Base-by-base conservation (phyloP, 2,113 vertebrate species). In the Nycticorax nycticorax region DNA sequence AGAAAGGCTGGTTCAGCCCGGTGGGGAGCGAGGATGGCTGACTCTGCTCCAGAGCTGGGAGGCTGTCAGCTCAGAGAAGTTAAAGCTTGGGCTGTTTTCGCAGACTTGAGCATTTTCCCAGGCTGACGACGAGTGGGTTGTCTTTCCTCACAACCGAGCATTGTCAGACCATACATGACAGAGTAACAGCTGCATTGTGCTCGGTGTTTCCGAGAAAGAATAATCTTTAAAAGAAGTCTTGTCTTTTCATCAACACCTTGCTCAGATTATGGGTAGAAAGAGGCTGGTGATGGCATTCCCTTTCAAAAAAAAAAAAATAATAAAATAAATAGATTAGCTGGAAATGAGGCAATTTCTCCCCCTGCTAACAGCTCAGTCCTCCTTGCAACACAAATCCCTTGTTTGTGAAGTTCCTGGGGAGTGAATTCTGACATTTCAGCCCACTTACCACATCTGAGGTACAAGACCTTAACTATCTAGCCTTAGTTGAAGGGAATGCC, bases 341-440 rank as follows among this genome's bases (percentile, higher is more conserved):
- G 35, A 37, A 96, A 69, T 18, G 33, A 91, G 50, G 15, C 6
- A 24, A 8, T 64, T 87, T 68, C 10, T 74, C 15, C 23, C n/a
- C 8, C 66, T 68, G n/a, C 64, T 90, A 91, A 81, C 4, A 8
- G 15, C 43, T 89, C 37, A 35, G 11, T 94, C 48, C 37, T 83
- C 13, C 69, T 87, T 77, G n/a, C 39, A 82, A 39, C 78, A 85
- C 35, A 88, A 72, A 13, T 22, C 22, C 21, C 68, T 90, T 89
- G 57, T 74, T 95, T 84, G 39, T 82, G 78, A 88, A 82, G 77
- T 47, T 86, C 59, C 43, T 39, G 33, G n/a, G 85, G 60, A 92
- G 74, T 57, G 84, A 93, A 92, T 94, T 91, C 69, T 94, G 69
- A 64, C 73, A 92, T 97, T 96, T 91, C 86, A 93, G 68, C 56